Conservation (phyloP, 2,888 invertebrate genomes). For the Harpalus rubripes region DNA sequence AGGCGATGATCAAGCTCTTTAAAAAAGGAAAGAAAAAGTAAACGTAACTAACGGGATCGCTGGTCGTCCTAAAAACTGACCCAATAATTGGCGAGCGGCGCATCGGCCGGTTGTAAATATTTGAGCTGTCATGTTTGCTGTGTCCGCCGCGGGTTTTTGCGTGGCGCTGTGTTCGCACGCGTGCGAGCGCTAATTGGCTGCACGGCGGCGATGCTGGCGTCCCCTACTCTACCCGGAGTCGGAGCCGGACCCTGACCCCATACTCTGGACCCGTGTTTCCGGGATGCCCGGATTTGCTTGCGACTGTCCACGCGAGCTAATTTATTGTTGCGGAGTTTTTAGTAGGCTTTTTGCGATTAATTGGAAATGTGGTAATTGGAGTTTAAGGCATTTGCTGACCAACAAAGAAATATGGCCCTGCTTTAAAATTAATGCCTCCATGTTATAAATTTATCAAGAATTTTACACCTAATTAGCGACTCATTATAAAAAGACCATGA, state of each 20-base stretch:
- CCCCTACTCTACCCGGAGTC: conserved; percentile 17
- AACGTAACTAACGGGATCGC: conserved; percentile 33
- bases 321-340: conserved; percentile 55
- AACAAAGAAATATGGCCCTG: conserved; percentile 25
- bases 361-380: conserved; percentile 48
- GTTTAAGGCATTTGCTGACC: conserved; percentile 47
- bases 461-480: neutral
- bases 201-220: conserved; percentile 12
- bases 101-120: conserved; percentile 56
- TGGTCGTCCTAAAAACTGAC: conserved; percentile 43
- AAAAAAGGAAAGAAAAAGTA: conserved; percentile 27
- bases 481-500: too few species aligned
- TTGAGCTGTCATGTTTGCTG: conserved; percentile 62
- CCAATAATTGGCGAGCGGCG: conserved; percentile 47
- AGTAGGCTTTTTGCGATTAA: conserved; percentile 48
- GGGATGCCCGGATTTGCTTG: conserved; percentile 48
- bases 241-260: neutral
- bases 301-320: conserved; percentile 47
- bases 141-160: conserved; percentile 51
- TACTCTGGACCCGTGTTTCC: conserved; percentile 13
- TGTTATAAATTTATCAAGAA: neutral
- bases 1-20: conserved; percentile 27
- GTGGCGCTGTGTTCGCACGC: conserved; percentile 47
- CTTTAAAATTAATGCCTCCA: conserved; percentile 4
- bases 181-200: conserved; percentile 52